These are phyloP conservation scores for Notodonta ziczac DNA, from an alignment of 2,888 invertebrate species.

Conservation along the genomic window DNA sequence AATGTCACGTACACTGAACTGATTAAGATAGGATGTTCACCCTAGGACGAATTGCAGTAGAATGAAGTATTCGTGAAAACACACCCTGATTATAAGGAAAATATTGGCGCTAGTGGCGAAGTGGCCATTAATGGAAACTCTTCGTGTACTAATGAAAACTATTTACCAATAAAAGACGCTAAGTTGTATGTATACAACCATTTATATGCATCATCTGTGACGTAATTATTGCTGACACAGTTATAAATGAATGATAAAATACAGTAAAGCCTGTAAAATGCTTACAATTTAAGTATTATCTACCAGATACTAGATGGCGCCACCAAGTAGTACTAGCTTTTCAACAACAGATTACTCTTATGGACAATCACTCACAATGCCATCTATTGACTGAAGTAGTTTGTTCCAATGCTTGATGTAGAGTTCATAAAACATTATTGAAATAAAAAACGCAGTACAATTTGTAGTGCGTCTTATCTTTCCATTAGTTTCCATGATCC, in stretches of 20 bases:
- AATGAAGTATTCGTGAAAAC: conserved; percentile 83
- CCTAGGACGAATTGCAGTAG: conserved; percentile 79
- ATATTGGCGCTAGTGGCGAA: conserved; percentile 76
- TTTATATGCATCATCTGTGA: neutral
- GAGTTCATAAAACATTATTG: too few species aligned
- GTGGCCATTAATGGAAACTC: conserved; percentile 57
- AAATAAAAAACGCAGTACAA: too few species aligned
- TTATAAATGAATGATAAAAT: neutral
- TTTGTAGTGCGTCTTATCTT: too few species aligned
- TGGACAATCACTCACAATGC: neutral
- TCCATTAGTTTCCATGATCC: too few species aligned
- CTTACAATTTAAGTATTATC: neutral
- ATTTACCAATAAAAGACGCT: conserved; percentile 18
- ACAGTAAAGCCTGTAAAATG: neutral
- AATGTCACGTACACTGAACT: conserved; percentile 69
- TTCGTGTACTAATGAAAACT: conserved; percentile 21
- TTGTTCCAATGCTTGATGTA: too few species aligned
- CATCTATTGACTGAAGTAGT: neutral
- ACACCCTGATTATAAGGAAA: conserved; percentile 82
- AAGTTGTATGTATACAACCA: conserved; percentile 8
- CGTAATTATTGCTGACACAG: neutral
- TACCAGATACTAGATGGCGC: conserved; percentile 34
- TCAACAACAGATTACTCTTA: conserved; percentile 50
- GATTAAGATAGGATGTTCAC: conserved; percentile 73
- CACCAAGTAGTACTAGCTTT: conserved; percentile 33